Base-by-base conservation (phyloP, 2,888 invertebrate genomes). In the Apomyelois bistriatella region DNA sequence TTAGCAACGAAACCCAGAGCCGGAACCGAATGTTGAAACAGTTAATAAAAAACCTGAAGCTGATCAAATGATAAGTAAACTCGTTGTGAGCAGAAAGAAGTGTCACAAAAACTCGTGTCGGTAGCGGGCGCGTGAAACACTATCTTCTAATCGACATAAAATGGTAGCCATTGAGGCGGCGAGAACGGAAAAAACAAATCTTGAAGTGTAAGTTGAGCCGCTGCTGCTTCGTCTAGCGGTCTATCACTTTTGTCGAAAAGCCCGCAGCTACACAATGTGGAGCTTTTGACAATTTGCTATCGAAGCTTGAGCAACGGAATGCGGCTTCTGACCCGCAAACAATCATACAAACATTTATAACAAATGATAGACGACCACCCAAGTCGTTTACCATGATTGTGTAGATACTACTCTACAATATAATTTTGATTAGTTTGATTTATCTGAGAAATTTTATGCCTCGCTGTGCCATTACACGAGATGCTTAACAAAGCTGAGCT, bases 111-210 rank as follows among this genome's bases (percentile, higher is more conserved):
- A 88, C 70, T 82, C 77, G 84, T 78, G 77, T 85, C 86, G 77
- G 89, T 88, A 88, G 89, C 88, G 78, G 68, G 79, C 83, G 82
- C 81, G 79, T 87, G 89, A 84, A 90, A 90, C 84, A 85, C 85
- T 87, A 90, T 89, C 87, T 88, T 67, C 78, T 80, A 83, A 88
- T 89, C 88, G 86, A 86, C 83, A 87, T 78, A 88, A 87, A 89
- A 85, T 88, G 86, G 88, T 86, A 87, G 86, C 79, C 87, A 88
- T 87, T 88, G 84, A 86, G 77, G 82, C 84, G 82, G 78, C 82
- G 79, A 80, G 82, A 88, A 74, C 87, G 89, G 89, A 88, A 87
- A 87, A 83, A 85, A 86, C 83, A 85, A 87, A 86, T 88, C 87
- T 84, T 76, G 67, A 72, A 66, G 70, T 78, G 85, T 85, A 85